phyloP scores from a whole-genome alignment of 2,113 vertebrate species.

The Dolichotis patagonum region DNA sequence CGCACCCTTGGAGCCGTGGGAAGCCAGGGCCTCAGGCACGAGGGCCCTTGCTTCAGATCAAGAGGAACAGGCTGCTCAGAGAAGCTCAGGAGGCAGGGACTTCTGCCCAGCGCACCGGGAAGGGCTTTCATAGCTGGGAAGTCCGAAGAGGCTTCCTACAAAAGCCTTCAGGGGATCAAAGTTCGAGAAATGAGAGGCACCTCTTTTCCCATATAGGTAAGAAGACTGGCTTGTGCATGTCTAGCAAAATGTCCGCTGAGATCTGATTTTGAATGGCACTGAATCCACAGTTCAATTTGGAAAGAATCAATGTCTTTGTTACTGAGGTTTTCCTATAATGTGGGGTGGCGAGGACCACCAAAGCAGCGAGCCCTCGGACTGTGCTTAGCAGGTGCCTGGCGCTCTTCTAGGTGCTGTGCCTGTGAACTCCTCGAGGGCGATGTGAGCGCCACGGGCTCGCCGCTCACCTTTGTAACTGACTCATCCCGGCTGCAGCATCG shows the following conservation, averaged over 20 bases:
- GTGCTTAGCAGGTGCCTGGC: not conserved
- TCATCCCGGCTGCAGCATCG: not conserved
- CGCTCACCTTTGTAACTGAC: rapidly evolving
- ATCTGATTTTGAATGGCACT: not conserved
- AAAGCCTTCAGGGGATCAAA: not conserved
- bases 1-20: not conserved
- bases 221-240: not conserved
- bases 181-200: not conserved
- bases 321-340: not conserved
- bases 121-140: not conserved
- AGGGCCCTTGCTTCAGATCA: not conserved
- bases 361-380: not conserved
- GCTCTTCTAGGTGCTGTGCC: not conserved
- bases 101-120: not conserved
- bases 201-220: not conserved
- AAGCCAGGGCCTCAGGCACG: not conserved
- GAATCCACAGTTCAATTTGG: not conserved
- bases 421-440: rapidly evolving
- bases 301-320: not conserved
- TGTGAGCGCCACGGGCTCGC: rapidly evolving
- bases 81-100: not conserved
- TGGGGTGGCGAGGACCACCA: not conserved
- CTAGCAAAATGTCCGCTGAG: not conserved
- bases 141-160: not conserved
- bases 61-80: not conserved